A percentile compares a stretch with the other conserved stretches of the same genome.
Evolutionary conservation across 1,140 invertebrate genomes (phyloP).

Genomic region (Ridgeia piscesae): DNA sequence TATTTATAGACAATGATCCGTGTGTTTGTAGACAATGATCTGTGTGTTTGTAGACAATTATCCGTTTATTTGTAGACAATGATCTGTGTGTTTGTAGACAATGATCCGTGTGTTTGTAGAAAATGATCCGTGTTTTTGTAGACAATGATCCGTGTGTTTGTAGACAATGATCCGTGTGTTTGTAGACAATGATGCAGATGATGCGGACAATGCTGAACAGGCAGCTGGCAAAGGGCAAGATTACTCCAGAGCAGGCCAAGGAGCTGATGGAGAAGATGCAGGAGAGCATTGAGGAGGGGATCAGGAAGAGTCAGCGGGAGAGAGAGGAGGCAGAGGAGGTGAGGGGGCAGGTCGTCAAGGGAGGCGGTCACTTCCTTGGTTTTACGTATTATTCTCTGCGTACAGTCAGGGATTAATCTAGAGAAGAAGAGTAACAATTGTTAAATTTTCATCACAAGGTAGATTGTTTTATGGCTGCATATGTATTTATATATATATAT

Average conservation of each 20-base stretch:
- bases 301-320: neutral
- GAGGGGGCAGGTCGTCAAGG: neutral
- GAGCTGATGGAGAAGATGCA: constrained; percentile 11
- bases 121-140: neutral
- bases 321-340: constrained; percentile 14
- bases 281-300: constrained; percentile 11
- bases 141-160: constrained; percentile 3
- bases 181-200: constrained; percentile 19
- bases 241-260: constrained; percentile 2
- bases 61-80: too few species aligned
- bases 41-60: too few species aligned
- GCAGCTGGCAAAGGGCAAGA: constrained; percentile 18
- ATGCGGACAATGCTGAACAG: constrained; percentile 11
- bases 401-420: too few species aligned
- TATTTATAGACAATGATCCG: too few species aligned
- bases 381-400: too few species aligned
- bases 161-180: constrained; percentile 17
- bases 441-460: too few species aligned
- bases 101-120: too few species aligned
- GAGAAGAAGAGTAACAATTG: too few species aligned
- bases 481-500: too few species aligned
- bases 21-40: too few species aligned
- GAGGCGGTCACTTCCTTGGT: neutral
- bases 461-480: too few species aligned
- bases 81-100: too few species aligned